Percentiles rank a stretch among this genome's conserved stretches.
Evolutionary conservation across 1,140 invertebrate species (phyloP).

Genomic region (Eupristina koningsbergeri): DNA sequence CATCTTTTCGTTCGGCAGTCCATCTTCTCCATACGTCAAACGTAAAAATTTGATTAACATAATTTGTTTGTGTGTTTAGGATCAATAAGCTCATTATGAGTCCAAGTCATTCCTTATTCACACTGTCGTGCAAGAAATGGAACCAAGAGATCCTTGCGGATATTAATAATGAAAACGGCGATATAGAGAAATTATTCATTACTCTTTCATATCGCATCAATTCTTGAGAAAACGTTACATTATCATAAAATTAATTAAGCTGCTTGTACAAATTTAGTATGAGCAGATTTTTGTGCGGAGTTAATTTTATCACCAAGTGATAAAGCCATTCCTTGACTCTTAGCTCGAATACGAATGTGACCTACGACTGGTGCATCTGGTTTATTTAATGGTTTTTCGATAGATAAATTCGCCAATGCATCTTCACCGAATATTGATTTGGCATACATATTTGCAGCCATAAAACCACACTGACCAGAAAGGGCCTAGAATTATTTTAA

Average conservation of each 20-base stretch:
- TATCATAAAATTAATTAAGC: constrained; percentile 64
- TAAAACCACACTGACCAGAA: constrained; percentile 97
- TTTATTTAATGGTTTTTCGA: constrained; percentile 94
- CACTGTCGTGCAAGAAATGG: constrained; percentile 18
- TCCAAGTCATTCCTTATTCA: constrained; percentile 25
- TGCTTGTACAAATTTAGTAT: constrained; percentile 76
- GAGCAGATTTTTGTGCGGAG: constrained; percentile 85
- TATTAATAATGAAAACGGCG: constrained; percentile 26
- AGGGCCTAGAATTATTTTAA: constrained; percentile 79
- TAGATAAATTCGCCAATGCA: constrained; percentile 97
- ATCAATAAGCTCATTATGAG: constrained; percentile 25
- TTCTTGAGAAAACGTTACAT: constrained; percentile 18
- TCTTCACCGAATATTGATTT: constrained; percentile 99
- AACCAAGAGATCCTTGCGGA: constrained; percentile 15
- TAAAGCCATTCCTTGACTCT: constrained; percentile 98
- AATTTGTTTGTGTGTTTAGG: constrained; percentile 16
- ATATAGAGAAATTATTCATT: constrained; percentile 8
- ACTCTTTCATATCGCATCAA: background rate
- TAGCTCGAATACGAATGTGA: constrained; percentile 97
- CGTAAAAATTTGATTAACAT: constrained; percentile 23
- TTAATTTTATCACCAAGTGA: constrained; percentile 98
- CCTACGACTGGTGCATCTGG: constrained; percentile 92
- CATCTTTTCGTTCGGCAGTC: constrained; percentile 17
- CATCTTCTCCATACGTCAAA: constrained; percentile 15
- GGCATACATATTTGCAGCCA: constrained; percentile 99